A percentile compares a stretch with the other conserved stretches of the same genome.
phyloP scores from a whole-genome alignment of 1,140 invertebrate species.

The Caerostris extrusa region DNA sequence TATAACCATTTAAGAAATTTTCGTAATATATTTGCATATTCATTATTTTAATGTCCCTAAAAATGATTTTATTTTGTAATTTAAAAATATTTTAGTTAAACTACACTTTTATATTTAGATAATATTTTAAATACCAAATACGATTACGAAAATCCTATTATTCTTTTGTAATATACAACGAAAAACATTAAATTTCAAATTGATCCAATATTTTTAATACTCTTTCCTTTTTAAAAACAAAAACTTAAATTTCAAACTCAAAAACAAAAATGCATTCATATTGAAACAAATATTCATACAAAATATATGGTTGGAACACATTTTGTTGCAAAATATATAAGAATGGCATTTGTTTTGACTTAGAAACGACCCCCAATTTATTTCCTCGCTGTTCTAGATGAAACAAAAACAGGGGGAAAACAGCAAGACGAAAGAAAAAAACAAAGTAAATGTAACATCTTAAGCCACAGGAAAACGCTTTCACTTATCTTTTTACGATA shows the following conservation, averaged over 20 bases:
- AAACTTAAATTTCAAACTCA: background rate
- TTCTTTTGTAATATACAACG: no score
- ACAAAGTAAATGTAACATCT: slow-evolving; percentile 33
- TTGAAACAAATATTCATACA: background rate
- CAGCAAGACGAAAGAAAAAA: background rate
- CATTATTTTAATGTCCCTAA: no score
- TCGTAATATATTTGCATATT: no score
- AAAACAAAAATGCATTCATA: background rate
- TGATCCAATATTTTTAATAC: no score
- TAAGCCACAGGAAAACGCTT: slow-evolving; percentile 46
- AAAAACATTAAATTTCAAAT: no score
- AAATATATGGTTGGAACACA: background rate
- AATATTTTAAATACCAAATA: no score
- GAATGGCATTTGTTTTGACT: background rate
- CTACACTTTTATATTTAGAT: no score
- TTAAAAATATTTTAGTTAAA: no score
- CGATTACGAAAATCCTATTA: no score
- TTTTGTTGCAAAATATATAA: background rate
- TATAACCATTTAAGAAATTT: no score
- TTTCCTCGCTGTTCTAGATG: background rate
- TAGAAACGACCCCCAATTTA: background rate
- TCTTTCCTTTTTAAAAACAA: background rate
- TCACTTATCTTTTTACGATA: slow-evolving; percentile 30
- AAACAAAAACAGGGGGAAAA: background rate
- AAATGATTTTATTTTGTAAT: no score